Percentiles rank a stretch among this genome's conserved stretches.
phyloP scores from a whole-genome alignment of 2,888 invertebrate species.

The Nomada hirtipes region DNA sequence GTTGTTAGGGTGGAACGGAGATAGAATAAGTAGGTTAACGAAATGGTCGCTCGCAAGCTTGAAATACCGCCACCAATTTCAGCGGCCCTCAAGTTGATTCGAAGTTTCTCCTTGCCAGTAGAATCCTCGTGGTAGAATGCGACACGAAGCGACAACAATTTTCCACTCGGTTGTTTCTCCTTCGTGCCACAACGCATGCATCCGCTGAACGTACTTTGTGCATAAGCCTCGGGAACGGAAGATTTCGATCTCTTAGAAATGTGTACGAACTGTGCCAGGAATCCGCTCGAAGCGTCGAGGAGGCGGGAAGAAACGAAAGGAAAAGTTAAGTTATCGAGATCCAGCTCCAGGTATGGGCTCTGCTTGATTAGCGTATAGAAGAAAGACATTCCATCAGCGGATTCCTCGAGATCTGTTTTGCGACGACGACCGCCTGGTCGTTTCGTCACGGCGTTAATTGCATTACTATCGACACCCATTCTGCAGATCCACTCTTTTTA shows the following conservation, averaged over 20 bases:
- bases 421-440: conserved; percentile 20
- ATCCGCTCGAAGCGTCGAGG: conserved; percentile 24
- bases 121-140: conserved; percentile 48
- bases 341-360: conserved; percentile 14
- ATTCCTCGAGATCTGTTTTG: conserved; percentile 64
- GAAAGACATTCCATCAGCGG: conserved; percentile 67
- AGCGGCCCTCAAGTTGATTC: conserved; percentile 69
- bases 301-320: conserved; percentile 32
- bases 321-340: conserved; percentile 64
- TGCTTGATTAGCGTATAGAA: conserved; percentile 67
- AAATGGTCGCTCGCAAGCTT: conserved; percentile 74
- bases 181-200: conserved; percentile 61
- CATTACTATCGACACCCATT: conserved; percentile 66
- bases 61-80: conserved; percentile 72
- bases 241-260: conserved; percentile 47
- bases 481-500: conserved; percentile 22
- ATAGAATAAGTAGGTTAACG: conserved; percentile 74
- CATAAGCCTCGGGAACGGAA: conserved; percentile 68
- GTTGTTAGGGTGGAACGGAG: conserved; percentile 45
- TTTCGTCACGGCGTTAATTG: conserved; percentile 66
- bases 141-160: conserved; percentile 69
- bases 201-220: conserved; percentile 66
- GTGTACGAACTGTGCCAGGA: conserved; percentile 34
- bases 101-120: conserved; percentile 58
- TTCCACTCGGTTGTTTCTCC: conserved; percentile 70